Evolutionary conservation across 2,113 vertebrate genomes (phyloP), one percentile per base, ranked within the genome.

Genomic region (Zosterops pallidus): DNA sequence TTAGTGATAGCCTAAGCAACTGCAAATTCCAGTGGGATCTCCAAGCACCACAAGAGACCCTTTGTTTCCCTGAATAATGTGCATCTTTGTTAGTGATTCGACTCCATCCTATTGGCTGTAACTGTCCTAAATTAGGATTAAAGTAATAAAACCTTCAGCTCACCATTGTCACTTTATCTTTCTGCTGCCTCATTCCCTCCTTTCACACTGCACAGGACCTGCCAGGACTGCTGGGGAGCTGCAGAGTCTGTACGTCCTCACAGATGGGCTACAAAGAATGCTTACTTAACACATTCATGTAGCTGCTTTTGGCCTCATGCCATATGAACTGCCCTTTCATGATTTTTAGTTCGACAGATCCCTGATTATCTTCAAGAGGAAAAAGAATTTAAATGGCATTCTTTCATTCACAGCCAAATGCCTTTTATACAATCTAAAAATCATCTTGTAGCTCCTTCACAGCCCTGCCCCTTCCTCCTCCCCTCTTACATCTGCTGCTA

Each of bases 401-500:
- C 55, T 86, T 94, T 95, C 6, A 6, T 77, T 96, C 52, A 78
- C 41, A 92, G 71, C 64, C 90, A 97, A 95, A 83, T 75, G 72
- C 49, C 90, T 91, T 93, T 86, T 52, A 68, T 90, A 29, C 47
- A 86, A 70, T 46, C 67, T 83, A 86, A 83, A 93, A 90, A 81
- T 47, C 64, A 76, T 94, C 72, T 92, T 92, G 68, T 41, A 81
- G 68, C 28, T 92, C 85, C 69, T 94, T 86, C 85, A 78, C 76
- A 92, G 69, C 47, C 88, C 68, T 95, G 57, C 83, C 69, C 60
- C 60, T 81, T 90, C 87, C 64, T 90, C 82, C 93, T 83, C 76
- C 56, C 71, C n/a, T 96, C 79, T 92, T 96, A 68, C 90, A 96
- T 94, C 90, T 95, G 90, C 79, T 95, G 88, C 71, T 83, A 33